These are phyloP conservation scores for Oceanodroma tethys DNA, from an alignment of 2,113 vertebrate genomes.

Conservation along the genomic window DNA sequence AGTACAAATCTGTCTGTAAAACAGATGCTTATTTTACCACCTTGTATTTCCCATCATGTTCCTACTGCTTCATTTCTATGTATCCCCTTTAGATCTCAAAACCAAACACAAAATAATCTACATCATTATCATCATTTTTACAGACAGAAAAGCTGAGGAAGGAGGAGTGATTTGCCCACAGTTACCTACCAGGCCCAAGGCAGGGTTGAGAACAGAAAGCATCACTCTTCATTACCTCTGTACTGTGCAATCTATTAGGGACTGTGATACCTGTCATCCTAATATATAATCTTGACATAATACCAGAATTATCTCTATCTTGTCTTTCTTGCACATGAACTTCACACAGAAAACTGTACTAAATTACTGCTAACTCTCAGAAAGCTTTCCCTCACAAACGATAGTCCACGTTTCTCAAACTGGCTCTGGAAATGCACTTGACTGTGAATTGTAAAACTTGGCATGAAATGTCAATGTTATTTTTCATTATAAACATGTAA, in stretches of 20 bases:
- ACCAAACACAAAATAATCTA: not conserved
- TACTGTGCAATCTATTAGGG: not conserved
- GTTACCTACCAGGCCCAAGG: not conserved
- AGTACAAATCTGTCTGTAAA: not conserved
- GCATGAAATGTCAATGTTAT: not conserved
- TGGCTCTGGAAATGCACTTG: not conserved
- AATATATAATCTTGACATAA: slow-evolving; percentile 24
- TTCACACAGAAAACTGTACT: not conserved
- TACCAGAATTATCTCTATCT: not conserved
- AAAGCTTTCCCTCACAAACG: not conserved
- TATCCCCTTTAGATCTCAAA: slow-evolving; percentile 18
- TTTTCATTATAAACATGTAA: not conserved
- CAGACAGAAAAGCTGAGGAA: not conserved
- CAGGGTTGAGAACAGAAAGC: not conserved
- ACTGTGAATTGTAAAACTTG: not conserved
- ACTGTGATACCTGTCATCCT: not conserved
- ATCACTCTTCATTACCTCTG: slow-evolving; percentile 36
- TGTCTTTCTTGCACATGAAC: not conserved
- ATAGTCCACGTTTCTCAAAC: not conserved
- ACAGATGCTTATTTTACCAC: slow-evolving; percentile 10
- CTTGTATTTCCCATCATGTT: not conserved
- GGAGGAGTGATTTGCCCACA: not conserved
- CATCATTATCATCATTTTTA: not conserved
- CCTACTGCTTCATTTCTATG: not conserved
- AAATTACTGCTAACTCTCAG: not conserved